A percentile compares a stretch with the other conserved stretches of the same genome.
These are phyloP conservation scores for Oscheius myriophilus DNA, from an alignment of 2,888 invertebrate species.

Conservation along the genomic window DNA sequence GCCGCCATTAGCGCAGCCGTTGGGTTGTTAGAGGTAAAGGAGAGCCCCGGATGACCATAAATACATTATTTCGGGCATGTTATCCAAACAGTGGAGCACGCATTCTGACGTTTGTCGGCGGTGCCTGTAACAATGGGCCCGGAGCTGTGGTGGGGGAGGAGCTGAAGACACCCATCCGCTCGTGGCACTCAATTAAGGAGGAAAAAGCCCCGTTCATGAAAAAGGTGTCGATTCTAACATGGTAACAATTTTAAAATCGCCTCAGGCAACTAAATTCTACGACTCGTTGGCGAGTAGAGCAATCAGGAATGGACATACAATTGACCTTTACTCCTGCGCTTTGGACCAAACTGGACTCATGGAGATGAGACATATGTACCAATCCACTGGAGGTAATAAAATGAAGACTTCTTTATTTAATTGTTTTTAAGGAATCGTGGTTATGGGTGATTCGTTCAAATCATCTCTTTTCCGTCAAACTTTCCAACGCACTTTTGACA, in stretches of 20 bases:
- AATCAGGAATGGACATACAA: conserved; percentile 93
- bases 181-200: conserved; percentile 95
- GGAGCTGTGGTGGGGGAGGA: conserved; percentile 97
- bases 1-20: conserved; percentile 96
- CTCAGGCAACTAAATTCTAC: conserved; percentile 79
- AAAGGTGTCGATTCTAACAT: conserved; percentile 70
- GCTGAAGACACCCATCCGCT: conserved; percentile 88
- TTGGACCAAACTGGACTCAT: conserved; percentile 96
- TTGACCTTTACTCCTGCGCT: conserved; percentile 97
- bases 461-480: conserved; percentile 98
- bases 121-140: conserved; percentile 96
- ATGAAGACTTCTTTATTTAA: neutral
- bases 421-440: conserved; percentile 78
- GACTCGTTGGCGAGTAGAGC: conserved; percentile 89
- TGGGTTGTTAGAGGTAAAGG: conserved; percentile 73
- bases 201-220: conserved; percentile 78
- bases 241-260: conserved; percentile 3
- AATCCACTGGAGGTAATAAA: conserved; percentile 82
- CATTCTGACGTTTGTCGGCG: conserved; percentile 95
- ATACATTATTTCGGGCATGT: conserved; percentile 79
- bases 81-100: conserved; percentile 95
- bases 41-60: conserved; percentile 72
- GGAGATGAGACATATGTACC: conserved; percentile 97
- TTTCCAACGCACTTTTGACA: conserved; percentile 91
- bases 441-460: conserved; percentile 99